Base-by-base conservation (phyloP, 1,140 invertebrate species). In the Papilio glaucus region DNA sequence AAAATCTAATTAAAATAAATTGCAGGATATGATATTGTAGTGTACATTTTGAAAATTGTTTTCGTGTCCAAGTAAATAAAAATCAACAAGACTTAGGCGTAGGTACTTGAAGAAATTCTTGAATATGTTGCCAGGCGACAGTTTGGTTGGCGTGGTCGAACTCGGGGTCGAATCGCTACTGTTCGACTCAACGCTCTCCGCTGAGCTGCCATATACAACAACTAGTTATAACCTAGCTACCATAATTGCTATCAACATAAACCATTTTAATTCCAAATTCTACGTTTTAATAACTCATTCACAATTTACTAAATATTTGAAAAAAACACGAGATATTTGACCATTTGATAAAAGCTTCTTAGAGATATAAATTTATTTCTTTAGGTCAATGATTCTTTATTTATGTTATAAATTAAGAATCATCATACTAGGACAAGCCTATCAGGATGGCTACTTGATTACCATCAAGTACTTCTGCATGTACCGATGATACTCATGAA, bases 91-190 rank as follows among this genome's bases (percentile, higher is more conserved):
- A 75, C n/a, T n/a, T n/a, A n/a, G n/a, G 72, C 71, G 75, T 83
- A 45, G 68, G 93, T 96, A 98, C 97, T 98, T 98, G 96, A 98
- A 98, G 95, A 98, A 98, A 95, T 97, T 98, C 95, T 98, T 98
- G 95, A 98, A 97, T 94, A 98, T 97, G 95, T 97, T 97, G 88
- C 96, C 96, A 39, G 96, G 95, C 85, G 96, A 97, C 89, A 97
- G 95, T 92, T 96, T 97, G 87, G 95, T 96, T 79, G 94, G 93
- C 79, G 94, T 94, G 70, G 95, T 93, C 29, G 87, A 83, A 85
- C 86, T 87, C 80, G 92, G 88, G 61, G 86, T 87, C 71, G 86
- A 93, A 88, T 89, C 93, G 85, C 79, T 93, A 92, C 88, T 94
- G 93, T 90, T 93, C 80, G 83, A 91, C 87, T 88, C 93, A 88